A percentile compares a stretch with the other conserved stretches of the same genome.
These are phyloP conservation scores for Aradophagus sp. DNA, from an alignment of 1,140 invertebrate species.

Conservation along the genomic window DNA sequence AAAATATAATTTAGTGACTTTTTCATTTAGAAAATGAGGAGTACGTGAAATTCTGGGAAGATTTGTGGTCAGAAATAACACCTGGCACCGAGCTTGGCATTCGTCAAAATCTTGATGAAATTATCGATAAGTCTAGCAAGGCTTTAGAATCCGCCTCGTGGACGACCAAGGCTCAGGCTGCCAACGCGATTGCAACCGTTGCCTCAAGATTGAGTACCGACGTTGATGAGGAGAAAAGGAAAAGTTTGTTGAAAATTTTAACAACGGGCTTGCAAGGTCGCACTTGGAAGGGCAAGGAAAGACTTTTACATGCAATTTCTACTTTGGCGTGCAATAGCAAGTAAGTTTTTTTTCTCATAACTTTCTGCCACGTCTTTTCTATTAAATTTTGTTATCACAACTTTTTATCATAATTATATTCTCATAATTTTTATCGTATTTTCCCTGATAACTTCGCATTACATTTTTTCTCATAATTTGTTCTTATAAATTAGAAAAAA, in stretches of 20 bases:
- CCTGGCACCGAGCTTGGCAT: slow-evolving; percentile 90
- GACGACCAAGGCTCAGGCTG: slow-evolving; percentile 90
- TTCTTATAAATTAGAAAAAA: no score
- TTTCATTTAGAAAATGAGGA: slow-evolving; percentile 74
- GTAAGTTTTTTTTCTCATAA: slow-evolving; percentile 67
- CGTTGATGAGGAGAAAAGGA: slow-evolving; percentile 80
- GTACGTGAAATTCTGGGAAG: slow-evolving; percentile 86
- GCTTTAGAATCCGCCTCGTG: slow-evolving; percentile 88
- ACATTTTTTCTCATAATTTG: no score
- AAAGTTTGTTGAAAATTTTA: slow-evolving; percentile 81
- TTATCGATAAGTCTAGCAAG: slow-evolving; percentile 81
- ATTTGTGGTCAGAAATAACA: slow-evolving; percentile 91
- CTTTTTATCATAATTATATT: no score
- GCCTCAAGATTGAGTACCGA: slow-evolving; percentile 82
- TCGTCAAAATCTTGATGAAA: slow-evolving; percentile 83
- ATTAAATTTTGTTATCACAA: no score
- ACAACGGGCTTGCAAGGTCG: slow-evolving; percentile 85
- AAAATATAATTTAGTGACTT: no score
- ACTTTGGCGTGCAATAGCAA: slow-evolving; percentile 82
- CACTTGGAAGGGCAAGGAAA: slow-evolving; percentile 92
- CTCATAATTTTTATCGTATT: no score
- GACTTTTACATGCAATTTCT: slow-evolving; percentile 84
- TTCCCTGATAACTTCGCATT: no score
- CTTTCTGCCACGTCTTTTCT: slow-evolving; percentile 12
- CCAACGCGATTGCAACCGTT: slow-evolving; percentile 85